Base-by-base conservation (phyloP, 2,888 invertebrate species). In the Leptinotarsa juncta region DNA sequence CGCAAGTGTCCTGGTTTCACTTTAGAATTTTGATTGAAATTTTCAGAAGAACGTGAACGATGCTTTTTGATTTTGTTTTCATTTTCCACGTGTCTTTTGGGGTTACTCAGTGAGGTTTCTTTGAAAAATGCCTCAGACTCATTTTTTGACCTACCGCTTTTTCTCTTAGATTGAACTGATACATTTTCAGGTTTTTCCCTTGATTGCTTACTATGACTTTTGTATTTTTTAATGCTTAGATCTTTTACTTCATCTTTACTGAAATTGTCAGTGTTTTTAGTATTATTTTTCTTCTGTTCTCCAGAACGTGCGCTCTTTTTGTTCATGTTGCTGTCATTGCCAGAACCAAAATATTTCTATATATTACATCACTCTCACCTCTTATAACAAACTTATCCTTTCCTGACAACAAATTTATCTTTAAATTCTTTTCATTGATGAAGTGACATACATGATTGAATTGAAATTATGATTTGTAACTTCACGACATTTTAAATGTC, bases 1-100 rank as follows among this genome's bases (percentile, higher is more conserved):
- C 74, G 75, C 20, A 78, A 53, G 42, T 50, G 55, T 23, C 60
- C 67, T 42, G 62, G 48, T 71, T 57, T 68, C 32, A 18, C 57
- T 72, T 55, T 71, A 62, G 4, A 60, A 4, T 32, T 71, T 57
- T 23, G 15, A 62, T 62, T 42, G 42, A 62, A 62, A 42, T 62
- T 62, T 26, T 69, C 71, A 23, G 65, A 32, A 48, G 71, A 72
- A 23, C 18, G 67, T 15, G 73, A 67, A 3, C 62, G 60, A 7
- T 23, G 70, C 20, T 50, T 16, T 49, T 48, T 67, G 7, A 26
- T 67, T 51, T 60, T 53, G 2, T 26, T n/a, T 42, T 51, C 20
- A n/a, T 66, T 62, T 50, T 72, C 69, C 49, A 75, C 16, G 42
- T 67, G 53, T 53, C 67, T 69, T 60, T 67, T 70, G 15, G 51